Base-by-base conservation (phyloP, 2,888 invertebrate genomes). In the Tyria jacobaeae region DNA sequence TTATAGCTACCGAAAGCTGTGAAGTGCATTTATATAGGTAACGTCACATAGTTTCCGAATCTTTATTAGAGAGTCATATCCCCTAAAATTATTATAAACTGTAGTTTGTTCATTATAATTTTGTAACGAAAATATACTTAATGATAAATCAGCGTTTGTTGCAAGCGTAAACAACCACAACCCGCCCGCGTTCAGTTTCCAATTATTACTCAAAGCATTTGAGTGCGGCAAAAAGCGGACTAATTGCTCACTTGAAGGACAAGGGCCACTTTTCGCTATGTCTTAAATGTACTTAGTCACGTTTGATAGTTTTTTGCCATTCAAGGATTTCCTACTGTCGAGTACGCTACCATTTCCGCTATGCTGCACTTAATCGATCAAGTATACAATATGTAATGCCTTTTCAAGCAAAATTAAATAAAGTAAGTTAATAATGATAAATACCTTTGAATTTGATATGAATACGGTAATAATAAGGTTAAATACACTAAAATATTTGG, bases 211-310 rank as follows among this genome's bases (percentile, higher is more conserved):
- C 89, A 91, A 89, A 89, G 89, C 85, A 91, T 84, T 86, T 79
- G 80, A 89, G 85, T 89, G 88, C 89, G 88, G 87, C 90, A 92
- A 92, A 93, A 92, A 92, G 86, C 84, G 82, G 78, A 88, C 93
- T 93, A 93, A 93, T 92, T 92, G 91, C 90, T 84, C 85, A 87
- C 89, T 90, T 88, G 88, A 92, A 90, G 89, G 90, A 91, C 91
- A 89, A 90, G 90, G 88, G 87, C 86, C 88, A 88, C 88, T 90
- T 84, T 76, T 76, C 74, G 80, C 80, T 76, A 89, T 87, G 88
- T 90, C 87, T 85, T 87, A 86, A 89, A 88, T 84, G 83, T 90
- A 91, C 91, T 93, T 91, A 89, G 89, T 89, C 91, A 92, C 92
- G 90, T 92, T 89, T 87, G 87, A 86, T 87, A 88, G 88, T 90